Percentiles rank a stretch among this genome's conserved stretches.
Conservation (phyloP, 2,888 invertebrate species). For the Saturnia japonica region DNA sequence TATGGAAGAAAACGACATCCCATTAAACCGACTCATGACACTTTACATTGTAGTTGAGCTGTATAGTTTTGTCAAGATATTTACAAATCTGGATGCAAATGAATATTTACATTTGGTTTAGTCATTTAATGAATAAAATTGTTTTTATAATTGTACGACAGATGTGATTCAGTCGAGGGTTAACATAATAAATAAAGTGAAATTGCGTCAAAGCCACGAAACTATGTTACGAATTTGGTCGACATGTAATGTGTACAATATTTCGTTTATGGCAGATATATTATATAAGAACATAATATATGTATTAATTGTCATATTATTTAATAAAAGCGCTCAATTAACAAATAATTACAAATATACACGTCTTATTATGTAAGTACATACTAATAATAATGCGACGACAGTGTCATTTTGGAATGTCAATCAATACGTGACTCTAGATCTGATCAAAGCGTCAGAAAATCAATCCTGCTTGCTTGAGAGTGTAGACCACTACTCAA, state of each 20-base stretch:
- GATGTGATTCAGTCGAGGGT: too few species aligned
- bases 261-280: too few species aligned
- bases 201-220: too few species aligned
- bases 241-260: too few species aligned
- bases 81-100: background rate
- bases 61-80: background rate
- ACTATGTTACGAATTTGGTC: too few species aligned
- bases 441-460: background rate
- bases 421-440: background rate
- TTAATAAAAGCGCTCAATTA: background rate
- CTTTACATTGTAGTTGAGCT: conserved; percentile 36
- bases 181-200: too few species aligned
- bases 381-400: background rate
- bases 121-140: background rate
- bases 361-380: background rate
- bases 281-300: too few species aligned
- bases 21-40: conserved; percentile 29
- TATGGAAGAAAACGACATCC: conserved; percentile 30
- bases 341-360: background rate
- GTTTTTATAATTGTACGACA: too few species aligned
- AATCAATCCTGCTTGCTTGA: background rate
- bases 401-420: background rate
- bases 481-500: background rate
- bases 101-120: background rate
- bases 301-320: background rate